Conservation (phyloP, 2,113 vertebrate species). For the Campylorhamphus procurvoides region DNA sequence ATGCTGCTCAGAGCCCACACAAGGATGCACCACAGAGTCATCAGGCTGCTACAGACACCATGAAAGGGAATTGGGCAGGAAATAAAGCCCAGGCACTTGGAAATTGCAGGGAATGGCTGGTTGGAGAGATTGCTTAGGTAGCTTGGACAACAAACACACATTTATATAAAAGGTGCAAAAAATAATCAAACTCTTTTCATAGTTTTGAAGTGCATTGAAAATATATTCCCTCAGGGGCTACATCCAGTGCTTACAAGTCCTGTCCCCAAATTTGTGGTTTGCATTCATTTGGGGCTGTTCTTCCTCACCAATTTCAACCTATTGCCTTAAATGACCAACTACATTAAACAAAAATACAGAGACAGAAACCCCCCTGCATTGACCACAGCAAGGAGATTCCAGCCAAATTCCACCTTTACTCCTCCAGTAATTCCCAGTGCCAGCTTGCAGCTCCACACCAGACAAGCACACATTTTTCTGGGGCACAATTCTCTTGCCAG, state of each 20-base stretch:
- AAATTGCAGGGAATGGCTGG: neutral
- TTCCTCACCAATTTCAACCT: neutral
- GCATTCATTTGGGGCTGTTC: neutral
- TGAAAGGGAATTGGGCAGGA: neutral
- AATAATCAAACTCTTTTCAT: neutral
- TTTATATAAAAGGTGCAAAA: neutral
- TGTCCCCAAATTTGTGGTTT: neutral
- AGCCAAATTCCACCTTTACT: neutral
- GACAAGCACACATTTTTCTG: neutral
- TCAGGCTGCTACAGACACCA: neutral
- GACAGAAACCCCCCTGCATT: neutral
- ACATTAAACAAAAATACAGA: neutral
- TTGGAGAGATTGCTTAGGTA: neutral
- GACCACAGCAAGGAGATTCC: neutral
- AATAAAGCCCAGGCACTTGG: neutral
- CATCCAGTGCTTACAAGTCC: neutral
- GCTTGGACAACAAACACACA: accelerated
- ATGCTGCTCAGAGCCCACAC: neutral
- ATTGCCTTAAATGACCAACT: neutral
- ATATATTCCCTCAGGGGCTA: neutral
- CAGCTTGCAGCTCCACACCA: neutral
- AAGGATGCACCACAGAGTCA: neutral
- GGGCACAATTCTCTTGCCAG: neutral
- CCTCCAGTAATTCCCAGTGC: neutral
- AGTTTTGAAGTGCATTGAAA: neutral